Conservation (phyloP, 2,113 vertebrate genomes). For the Spheniscus mendiculus region DNA sequence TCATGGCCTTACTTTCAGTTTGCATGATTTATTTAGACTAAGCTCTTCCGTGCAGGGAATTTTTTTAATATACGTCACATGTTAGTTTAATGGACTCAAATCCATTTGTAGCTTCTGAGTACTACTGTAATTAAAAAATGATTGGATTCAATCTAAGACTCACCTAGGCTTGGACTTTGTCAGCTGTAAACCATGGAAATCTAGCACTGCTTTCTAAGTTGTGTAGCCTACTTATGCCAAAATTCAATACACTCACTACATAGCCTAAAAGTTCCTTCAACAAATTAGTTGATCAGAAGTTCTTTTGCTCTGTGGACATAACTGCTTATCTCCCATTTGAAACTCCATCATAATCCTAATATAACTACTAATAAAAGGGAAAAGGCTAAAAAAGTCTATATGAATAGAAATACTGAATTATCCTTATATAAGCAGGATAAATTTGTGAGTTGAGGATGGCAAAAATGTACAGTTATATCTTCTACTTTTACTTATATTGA, state of each 20-base stretch:
- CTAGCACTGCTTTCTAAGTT: not conserved
- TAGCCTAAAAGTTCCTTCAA: not conserved
- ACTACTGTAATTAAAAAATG: not conserved
- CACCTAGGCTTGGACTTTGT: not conserved
- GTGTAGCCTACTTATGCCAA: not conserved
- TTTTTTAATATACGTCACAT: not conserved
- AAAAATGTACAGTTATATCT: not conserved
- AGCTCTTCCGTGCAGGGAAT: not conserved
- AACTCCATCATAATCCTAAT: not conserved
- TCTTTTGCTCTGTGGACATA: not conserved
- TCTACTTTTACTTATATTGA: not conserved
- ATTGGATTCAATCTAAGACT: not conserved
- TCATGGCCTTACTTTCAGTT: not conserved
- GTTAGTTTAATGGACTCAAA: not conserved
- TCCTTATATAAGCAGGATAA: not conserved
- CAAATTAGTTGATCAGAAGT: not conserved
- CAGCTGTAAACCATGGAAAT: not conserved
- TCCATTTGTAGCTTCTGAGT: not conserved
- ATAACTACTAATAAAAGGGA: not conserved
- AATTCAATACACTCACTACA: not conserved
- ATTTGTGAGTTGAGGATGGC: not conserved
- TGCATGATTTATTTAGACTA: not conserved
- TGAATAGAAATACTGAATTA: not conserved
- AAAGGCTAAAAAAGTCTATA: not conserved
- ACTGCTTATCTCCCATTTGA: not conserved